Conservation (phyloP, 2,888 invertebrate genomes). For the Ectobius pallidus region DNA sequence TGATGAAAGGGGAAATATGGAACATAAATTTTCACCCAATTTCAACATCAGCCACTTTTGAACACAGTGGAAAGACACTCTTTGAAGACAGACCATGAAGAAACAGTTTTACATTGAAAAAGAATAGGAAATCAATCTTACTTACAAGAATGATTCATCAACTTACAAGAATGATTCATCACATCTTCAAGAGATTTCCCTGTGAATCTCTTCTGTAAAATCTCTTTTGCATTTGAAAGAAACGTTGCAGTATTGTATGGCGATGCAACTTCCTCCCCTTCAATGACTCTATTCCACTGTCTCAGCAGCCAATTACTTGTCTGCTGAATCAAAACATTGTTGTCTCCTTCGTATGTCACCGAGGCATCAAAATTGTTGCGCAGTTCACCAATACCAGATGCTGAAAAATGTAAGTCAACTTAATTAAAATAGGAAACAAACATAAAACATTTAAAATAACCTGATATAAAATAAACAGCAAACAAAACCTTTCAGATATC, state of each 20-base stretch:
- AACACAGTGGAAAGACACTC: no score
- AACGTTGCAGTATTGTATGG: constrained; percentile 56
- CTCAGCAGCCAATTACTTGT: constrained; percentile 81
- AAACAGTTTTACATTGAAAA: no score
- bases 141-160: constrained; percentile 42
- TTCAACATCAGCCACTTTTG: no score
- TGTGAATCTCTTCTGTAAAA: constrained; percentile 49
- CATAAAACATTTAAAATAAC: not conserved
- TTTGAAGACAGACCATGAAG: no score
- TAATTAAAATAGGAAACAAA: not conserved
- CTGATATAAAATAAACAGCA: not conserved
- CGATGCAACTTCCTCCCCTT: constrained; percentile 45
- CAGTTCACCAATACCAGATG: constrained; percentile 83
- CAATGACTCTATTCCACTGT: constrained; percentile 44
- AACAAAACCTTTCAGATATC: constrained; percentile 69
- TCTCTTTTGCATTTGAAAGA: constrained; percentile 50
- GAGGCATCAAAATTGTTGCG: constrained; percentile 87
- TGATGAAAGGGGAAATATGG: no score
- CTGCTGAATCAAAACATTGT: constrained; percentile 89
- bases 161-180: constrained; percentile 43
- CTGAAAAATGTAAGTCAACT: constrained; percentile 52
- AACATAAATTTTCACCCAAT: no score
- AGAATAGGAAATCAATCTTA: not conserved
- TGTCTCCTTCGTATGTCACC: constrained; percentile 93
- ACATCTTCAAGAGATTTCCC: constrained; percentile 43